Conservation (phyloP, 1,140 invertebrate genomes). For the Idris sp. region DNA sequence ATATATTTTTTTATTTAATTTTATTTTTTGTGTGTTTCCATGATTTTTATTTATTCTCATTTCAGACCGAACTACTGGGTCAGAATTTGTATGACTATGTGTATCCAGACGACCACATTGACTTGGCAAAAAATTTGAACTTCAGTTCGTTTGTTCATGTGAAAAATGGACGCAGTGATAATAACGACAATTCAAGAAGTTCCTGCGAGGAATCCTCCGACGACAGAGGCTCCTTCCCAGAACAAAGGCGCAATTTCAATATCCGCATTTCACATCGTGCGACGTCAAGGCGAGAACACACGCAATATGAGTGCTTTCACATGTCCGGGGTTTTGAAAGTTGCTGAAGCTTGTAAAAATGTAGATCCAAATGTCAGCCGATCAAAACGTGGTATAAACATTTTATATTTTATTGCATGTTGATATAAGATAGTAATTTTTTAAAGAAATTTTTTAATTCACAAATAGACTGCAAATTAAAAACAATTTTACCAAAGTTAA, state of each 20-base stretch:
- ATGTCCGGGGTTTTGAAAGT: slow-evolving; percentile 78
- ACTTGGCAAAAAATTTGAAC: slow-evolving; percentile 84
- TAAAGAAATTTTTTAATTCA: too few species aligned
- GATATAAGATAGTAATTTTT: too few species aligned
- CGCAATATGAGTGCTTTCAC: slow-evolving; percentile 80
- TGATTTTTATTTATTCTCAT: slow-evolving; percentile 26
- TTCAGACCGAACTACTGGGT: slow-evolving; percentile 90
- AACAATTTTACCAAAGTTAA: too few species aligned
- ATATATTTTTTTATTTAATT: too few species aligned
- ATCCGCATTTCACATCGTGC: slow-evolving; percentile 79
- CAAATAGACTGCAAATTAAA: too few species aligned
- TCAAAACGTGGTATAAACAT: slow-evolving; percentile 66
- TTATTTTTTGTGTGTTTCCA: too few species aligned
- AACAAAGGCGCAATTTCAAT: slow-evolving; percentile 80
- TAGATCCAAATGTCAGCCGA: slow-evolving; percentile 46
- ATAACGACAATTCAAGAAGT: slow-evolving; percentile 62
- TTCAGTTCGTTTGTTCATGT: slow-evolving; percentile 71
- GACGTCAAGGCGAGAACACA: slow-evolving; percentile 78
- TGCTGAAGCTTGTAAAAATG: slow-evolving; percentile 65
- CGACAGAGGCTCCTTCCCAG: slow-evolving; percentile 57
- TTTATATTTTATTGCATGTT: too few species aligned
- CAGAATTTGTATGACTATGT: slow-evolving; percentile 88
- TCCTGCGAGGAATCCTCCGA: slow-evolving; percentile 72
- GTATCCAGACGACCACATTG: slow-evolving; percentile 86
- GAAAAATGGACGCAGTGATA: slow-evolving; percentile 66